Conservation (phyloP, 2,888 invertebrate species). For the Hirudinaria manillensis region DNA sequence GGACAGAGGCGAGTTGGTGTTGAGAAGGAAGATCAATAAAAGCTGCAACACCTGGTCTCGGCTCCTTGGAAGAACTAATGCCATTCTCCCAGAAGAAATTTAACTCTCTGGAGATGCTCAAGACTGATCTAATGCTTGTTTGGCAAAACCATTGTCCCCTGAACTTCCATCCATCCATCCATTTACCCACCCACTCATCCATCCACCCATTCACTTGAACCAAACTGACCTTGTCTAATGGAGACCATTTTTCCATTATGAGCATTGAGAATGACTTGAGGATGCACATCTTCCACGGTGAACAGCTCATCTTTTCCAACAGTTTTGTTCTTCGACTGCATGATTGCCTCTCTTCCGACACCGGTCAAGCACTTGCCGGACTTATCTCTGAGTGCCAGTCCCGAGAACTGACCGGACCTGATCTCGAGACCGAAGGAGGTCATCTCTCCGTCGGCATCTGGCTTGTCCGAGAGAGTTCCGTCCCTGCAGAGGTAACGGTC, state of each 20-base stretch:
- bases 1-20: neutral
- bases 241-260: slow-evolving; percentile 89
- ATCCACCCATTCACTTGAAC: neutral
- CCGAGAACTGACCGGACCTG: slow-evolving; percentile 68
- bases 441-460: slow-evolving; percentile 68
- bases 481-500: slow-evolving; percentile 65
- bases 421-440: slow-evolving; percentile 71
- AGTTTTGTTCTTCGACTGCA: slow-evolving; percentile 83
- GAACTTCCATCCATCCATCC: neutral
- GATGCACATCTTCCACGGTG: slow-evolving; percentile 88
- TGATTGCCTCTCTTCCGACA: slow-evolving; percentile 87
- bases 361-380: slow-evolving; percentile 85
- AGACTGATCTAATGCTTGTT: slow-evolving; percentile 6
- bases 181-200: slow-evolving; percentile 11
- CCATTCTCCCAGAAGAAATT: neutral
- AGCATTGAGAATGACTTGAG: slow-evolving; percentile 87
- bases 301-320: slow-evolving; percentile 93
- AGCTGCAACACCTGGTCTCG: neutral
- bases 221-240: slow-evolving; percentile 78
- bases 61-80: neutral
- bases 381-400: slow-evolving; percentile 68
- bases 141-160: neutral
- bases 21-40: neutral
- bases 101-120: neutral
- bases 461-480: slow-evolving; percentile 51